Evolutionary conservation across 2,113 vertebrate genomes (phyloP).

Genomic region (Grammomys surdaster): DNA sequence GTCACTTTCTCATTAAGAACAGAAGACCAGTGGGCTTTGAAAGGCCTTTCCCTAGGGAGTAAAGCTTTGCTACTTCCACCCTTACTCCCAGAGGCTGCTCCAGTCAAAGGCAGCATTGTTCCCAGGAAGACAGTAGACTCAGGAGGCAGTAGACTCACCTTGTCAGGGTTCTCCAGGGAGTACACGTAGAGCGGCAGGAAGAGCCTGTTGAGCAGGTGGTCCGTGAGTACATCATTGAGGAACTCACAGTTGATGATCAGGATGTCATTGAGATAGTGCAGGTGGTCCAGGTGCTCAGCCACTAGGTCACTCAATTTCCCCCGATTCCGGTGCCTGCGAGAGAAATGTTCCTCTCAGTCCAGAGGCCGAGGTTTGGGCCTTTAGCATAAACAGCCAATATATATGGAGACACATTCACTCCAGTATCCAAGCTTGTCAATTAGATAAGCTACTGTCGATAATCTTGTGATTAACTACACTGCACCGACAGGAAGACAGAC

Average conservation of each 20-base stretch:
- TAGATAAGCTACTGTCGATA: not conserved
- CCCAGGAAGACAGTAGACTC: not conserved
- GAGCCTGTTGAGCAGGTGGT: constrained; percentile 97
- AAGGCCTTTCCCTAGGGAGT: not conserved
- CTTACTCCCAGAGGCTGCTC: not conserved
- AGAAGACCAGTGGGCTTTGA: not conserved
- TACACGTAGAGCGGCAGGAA: constrained; percentile 98
- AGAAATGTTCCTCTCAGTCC: constrained; percentile 55
- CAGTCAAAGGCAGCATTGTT: not conserved
- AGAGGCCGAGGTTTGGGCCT: not conserved
- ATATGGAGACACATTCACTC: not conserved
- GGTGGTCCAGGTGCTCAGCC: constrained; percentile 97
- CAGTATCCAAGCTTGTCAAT: not conserved
- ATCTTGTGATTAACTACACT: not conserved
- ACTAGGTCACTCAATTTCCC: constrained; percentile 98
- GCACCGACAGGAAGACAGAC: not conserved
- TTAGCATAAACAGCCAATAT: not conserved
- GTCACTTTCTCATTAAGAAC: not conserved
- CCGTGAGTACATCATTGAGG: constrained; percentile 97
- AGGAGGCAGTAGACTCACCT: constrained; percentile 82
- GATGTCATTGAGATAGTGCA: constrained; percentile 99
- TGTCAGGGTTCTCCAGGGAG: constrained; percentile 94
- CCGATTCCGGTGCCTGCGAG: constrained; percentile 94
- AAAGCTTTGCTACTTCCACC: not conserved
- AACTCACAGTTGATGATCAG: constrained; percentile 99